Evolutionary conservation across 2,797 vertebrate species (phyloP).

Genomic region (Gastrophryne carolinensis): DNA sequence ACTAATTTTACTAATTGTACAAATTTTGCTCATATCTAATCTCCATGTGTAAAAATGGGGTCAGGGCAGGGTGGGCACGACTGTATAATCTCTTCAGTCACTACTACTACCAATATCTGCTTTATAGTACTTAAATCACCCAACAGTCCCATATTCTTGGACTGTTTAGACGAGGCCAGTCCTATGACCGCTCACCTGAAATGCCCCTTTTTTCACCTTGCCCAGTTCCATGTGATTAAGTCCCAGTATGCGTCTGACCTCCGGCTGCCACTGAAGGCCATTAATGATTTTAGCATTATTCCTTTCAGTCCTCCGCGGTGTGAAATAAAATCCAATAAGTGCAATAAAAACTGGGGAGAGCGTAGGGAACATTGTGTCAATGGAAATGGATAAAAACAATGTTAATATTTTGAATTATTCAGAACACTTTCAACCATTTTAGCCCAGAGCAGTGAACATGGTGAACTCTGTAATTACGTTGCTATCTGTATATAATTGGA

Average conservation of each 20-base stretch:
- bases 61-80: no score
- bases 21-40: no score
- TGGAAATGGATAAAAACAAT: constrained; percentile 11
- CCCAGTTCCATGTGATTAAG: no score
- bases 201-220: no score
- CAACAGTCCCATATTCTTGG: no score
- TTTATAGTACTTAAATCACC: no score
- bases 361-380: constrained; percentile 3
- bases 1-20: no score
- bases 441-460: not conserved
- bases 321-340: constrained; percentile 8
- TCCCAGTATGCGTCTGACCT: not conserved
- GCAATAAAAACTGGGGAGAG: constrained; percentile 6
- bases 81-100: no score
- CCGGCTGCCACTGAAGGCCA: not conserved
- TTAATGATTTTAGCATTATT: not conserved
- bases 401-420: constrained; percentile 41
- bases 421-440: constrained; percentile 20
- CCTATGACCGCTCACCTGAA: no score
- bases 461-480: constrained; percentile 18
- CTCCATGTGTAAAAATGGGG: no score
- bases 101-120: no score
- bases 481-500: constrained; percentile 28
- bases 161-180: no score
- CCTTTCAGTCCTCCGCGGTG: not conserved